phyloP scores from a whole-genome alignment of 2,113 vertebrate species.

The Gorsachius goisagi region DNA sequence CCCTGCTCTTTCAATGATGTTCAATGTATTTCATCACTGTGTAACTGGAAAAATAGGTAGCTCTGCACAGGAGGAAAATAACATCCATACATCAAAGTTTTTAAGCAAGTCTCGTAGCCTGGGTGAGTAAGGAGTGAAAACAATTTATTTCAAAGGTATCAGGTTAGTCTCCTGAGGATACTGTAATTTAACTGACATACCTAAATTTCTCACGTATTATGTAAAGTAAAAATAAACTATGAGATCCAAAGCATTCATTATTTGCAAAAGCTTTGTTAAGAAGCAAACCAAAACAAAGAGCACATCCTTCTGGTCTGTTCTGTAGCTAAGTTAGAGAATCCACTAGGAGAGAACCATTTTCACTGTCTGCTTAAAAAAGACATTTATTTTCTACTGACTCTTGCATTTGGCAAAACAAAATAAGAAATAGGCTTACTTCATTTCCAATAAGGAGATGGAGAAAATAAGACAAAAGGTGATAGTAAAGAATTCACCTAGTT shows the following conservation, averaged over 20 bases:
- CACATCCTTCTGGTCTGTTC: background rate
- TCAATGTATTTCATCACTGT: background rate
- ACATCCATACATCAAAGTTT: background rate
- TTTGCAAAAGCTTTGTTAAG: background rate
- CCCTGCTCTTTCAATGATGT: background rate
- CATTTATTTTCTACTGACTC: background rate
- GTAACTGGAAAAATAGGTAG: background rate
- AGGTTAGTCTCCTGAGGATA: background rate
- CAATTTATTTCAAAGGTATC: background rate
- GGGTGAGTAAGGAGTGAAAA: background rate
- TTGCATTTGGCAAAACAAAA: background rate
- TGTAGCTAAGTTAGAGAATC: background rate
- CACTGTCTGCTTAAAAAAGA: background rate
- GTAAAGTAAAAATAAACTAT: background rate
- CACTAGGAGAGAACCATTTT: background rate
- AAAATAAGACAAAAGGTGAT: background rate
- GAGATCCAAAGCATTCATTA: background rate
- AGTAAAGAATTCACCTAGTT: background rate
- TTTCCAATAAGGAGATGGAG: background rate
- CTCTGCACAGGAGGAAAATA: background rate
- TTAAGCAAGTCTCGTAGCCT: background rate
- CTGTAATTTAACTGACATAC: background rate
- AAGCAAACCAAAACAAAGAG: background rate
- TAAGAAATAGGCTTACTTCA: background rate
- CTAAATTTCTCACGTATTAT: background rate